Percentiles rank a stretch among this genome's conserved stretches.
These are phyloP conservation scores for Dreissena rostriformis DNA, from an alignment of 1,140 invertebrate genomes.

Conservation along the genomic window DNA sequence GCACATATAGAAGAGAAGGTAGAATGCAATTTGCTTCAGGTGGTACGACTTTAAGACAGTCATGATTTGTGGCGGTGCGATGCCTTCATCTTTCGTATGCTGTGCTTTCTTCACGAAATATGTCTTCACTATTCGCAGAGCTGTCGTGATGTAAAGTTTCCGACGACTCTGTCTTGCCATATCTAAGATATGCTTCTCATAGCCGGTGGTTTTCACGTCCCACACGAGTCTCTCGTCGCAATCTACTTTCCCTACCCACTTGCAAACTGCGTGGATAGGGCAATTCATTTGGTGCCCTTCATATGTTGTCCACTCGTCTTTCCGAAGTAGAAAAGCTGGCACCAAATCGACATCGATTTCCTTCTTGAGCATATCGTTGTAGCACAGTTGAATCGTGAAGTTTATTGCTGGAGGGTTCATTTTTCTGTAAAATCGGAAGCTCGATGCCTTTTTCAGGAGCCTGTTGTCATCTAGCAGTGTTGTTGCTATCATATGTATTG, in stretches of 20 bases:
- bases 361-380: neutral
- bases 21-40: slow-evolving; percentile 23
- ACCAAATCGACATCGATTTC: neutral
- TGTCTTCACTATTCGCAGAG: slow-evolving; percentile 30
- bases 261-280: neutral
- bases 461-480: neutral
- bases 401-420: neutral
- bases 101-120: slow-evolving; percentile 1
- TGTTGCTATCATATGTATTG: neutral
- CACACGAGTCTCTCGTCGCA: neutral
- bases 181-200: slow-evolving; percentile 38
- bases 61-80: neutral
- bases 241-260: neutral
- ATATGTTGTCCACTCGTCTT: neutral
- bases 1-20: slow-evolving; percentile 1
- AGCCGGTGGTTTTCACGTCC: slow-evolving; percentile 10
- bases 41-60: slow-evolving; percentile 19
- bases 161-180: neutral
- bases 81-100: neutral
- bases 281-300: neutral
- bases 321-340: neutral
- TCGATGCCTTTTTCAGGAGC: neutral
- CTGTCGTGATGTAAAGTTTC: slow-evolving; percentile 19
- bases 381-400: neutral
- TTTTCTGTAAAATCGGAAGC: neutral